These are phyloP conservation scores for Channa striata DNA, from an alignment of 2,797 vertebrate genomes.

Conservation along the genomic window DNA sequence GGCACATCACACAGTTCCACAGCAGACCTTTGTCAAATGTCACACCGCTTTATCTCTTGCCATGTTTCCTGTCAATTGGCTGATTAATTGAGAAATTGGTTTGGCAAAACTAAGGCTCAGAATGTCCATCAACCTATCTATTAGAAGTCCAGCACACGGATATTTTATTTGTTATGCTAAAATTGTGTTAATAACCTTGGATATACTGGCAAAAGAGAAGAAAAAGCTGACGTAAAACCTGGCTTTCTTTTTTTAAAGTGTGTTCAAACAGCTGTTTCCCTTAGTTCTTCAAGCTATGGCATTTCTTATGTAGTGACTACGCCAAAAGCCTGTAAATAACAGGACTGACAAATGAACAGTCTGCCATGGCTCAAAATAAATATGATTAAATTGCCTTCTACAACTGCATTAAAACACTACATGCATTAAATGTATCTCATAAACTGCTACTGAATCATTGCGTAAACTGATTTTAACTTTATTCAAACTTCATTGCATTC, in stretches of 20 bases:
- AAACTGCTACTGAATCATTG: constrained; percentile 15
- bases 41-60: background rate
- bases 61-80: too few relatives aligned
- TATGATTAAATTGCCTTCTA: background rate
- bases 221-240: background rate
- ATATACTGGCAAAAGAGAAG: background rate
- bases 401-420: too few relatives aligned
- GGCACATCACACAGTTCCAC: too few relatives aligned
- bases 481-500: constrained; percentile 14
- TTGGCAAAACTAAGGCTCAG: too few relatives aligned
- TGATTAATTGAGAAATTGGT: too few relatives aligned
- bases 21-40: too few relatives aligned
- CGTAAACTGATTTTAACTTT: constrained; percentile 21
- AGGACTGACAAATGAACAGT: background rate
- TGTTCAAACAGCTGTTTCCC: too few relatives aligned
- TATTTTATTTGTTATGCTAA: background rate
- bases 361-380: constrained; percentile 7
- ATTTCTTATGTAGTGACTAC: background rate
- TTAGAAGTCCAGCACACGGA: background rate
- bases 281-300: too few relatives aligned
- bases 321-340: constrained; percentile 7
- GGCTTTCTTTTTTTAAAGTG: too few relatives aligned
- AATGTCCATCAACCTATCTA: background rate
- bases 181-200: background rate
- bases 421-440: constrained; percentile 15